Evolutionary conservation across 2,888 invertebrate species (phyloP).

Genomic region (Orchesellides sinensis): DNA sequence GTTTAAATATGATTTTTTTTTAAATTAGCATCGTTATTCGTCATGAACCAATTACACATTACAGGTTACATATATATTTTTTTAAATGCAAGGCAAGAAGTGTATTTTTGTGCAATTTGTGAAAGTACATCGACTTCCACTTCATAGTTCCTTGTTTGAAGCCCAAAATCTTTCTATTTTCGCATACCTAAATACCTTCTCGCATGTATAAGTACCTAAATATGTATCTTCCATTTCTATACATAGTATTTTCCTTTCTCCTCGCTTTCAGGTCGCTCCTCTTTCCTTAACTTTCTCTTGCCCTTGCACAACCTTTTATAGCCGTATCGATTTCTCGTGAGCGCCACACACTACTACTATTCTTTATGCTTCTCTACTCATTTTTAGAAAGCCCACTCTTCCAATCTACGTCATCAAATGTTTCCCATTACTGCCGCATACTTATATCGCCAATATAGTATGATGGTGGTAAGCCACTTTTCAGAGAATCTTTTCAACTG

Average conservation of each 20-base stretch:
- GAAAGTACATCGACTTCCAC: background rate
- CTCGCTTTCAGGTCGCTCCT: constrained; percentile 37
- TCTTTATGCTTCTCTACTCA: background rate
- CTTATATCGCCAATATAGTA: no score
- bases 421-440: constrained; percentile 6
- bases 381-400: constrained; percentile 14
- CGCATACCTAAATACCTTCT: background rate
- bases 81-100: background rate
- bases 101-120: background rate
- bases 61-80: no score
- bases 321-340: constrained; percentile 68
- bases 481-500: no score
- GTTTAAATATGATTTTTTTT: no score
- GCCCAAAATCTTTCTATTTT: background rate
- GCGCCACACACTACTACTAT: no score
- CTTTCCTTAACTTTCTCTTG: constrained; percentile 61
- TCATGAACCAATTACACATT: no score
- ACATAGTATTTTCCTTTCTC: constrained; percentile 29
- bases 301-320: constrained; percentile 71
- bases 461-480: no score
- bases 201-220: background rate
- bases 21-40: no score
- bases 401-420: constrained; percentile 57
- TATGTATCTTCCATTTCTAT: background rate
- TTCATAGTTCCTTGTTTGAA: no score